Base-by-base conservation (phyloP, 2,113 vertebrate genomes). In the Pontoporia blainvillei region DNA sequence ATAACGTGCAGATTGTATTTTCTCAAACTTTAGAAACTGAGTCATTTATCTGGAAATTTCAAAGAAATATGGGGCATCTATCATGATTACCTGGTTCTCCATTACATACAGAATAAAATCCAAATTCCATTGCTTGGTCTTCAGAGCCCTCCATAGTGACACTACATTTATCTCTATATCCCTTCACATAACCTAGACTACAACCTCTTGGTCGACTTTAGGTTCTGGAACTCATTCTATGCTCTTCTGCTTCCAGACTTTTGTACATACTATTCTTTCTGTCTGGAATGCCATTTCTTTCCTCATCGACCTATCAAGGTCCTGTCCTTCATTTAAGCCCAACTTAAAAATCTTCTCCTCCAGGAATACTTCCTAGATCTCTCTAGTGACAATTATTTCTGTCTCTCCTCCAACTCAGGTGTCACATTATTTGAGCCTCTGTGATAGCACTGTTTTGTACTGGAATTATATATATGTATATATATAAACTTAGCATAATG, bases 1-100 rank as follows among this genome's bases (percentile, higher is more conserved):
- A 73, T 54, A 87, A 86, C 44, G n/a, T 59, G 29, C 83, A 93
- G 39, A 78, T 34, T 76, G 6, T 64, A 76, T n/a, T 61, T 36
- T 71, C 34, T 96, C 54, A 94, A 64, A 94, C 52, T 92, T 96
- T 15, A 91, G 41, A 88, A 92, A 88, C 61, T 41, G 52, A 90
- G 25, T 76, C 39, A 10, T 39, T 76, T 91, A 67, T 71, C 92
- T 92, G 44, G 78, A 91, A 85, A 82, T 73, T 72, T 91, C 36
- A 90, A 96, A 92, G 64, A 95, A 87, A 84, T 49, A 41, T 36
- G n/a, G 34, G 1, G 1, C 3, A 5, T 81, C n/a, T 85, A 3
- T 67, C 36, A 71, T 71, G 95, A 41, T 87, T 95, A 66, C n/a
- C 13, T 57, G 20, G 69, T 57, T 92, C 27, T 92, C 39, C 23